Evolutionary conservation across 2,797 vertebrate species (phyloP).

Genomic region (Diglossa cyanea): DNA sequence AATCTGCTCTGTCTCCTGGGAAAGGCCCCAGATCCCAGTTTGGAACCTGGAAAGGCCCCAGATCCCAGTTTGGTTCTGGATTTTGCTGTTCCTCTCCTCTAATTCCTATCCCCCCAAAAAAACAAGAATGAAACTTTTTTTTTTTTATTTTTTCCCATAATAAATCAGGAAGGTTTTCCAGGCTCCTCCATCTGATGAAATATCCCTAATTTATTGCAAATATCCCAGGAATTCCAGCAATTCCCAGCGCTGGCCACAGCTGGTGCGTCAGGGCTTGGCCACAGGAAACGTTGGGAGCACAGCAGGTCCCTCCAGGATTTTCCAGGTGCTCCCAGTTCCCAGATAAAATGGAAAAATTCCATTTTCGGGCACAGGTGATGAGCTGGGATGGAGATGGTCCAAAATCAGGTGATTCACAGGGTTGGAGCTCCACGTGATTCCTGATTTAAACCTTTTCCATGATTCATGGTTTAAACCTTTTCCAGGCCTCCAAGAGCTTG

Average conservation of each 20-base stretch:
- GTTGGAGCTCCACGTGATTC: accelerated
- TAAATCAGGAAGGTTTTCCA: not conserved
- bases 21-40: not conserved
- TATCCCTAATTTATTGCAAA: not conserved
- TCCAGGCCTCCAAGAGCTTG: not conserved
- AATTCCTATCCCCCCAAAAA: not conserved
- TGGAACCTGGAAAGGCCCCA: not conserved
- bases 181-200: not conserved
- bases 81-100: not conserved
- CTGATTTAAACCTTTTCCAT: not conserved
- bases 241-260: not conserved
- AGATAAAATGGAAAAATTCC: not conserved
- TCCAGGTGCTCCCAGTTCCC: not conserved
- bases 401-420: accelerated
- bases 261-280: not conserved
- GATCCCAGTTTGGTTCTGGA: not conserved
- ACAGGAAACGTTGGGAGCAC: not conserved
- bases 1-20: not conserved
- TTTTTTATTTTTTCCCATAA: not conserved
- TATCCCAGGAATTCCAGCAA: not conserved
- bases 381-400: not conserved
- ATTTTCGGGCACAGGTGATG: no score
- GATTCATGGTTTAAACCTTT: not conserved
- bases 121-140: not conserved
- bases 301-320: not conserved